These are phyloP conservation scores for Labeo catla DNA, from an alignment of 2,113 vertebrate genomes.

Conservation along the genomic window DNA sequence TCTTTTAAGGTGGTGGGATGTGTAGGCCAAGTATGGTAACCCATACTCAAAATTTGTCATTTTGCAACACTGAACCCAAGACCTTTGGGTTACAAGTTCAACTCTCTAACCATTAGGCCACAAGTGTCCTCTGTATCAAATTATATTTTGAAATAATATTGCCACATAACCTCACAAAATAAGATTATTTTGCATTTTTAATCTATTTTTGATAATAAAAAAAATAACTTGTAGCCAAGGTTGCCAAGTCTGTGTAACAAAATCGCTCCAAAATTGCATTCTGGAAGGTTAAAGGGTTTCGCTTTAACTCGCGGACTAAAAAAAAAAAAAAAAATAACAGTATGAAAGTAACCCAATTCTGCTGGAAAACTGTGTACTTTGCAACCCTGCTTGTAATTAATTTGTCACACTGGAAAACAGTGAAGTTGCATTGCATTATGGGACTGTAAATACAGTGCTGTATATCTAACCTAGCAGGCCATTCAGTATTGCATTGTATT, in stretches of 20 bases:
- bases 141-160: neutral
- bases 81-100: no score
- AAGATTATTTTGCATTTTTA: no score
- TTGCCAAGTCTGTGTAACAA: neutral
- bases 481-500: neutral
- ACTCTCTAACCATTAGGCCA: no score
- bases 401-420: neutral
- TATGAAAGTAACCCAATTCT: neutral
- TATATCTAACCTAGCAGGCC: neutral
- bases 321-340: neutral
- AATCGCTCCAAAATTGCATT: no score
- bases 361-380: neutral
- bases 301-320: neutral
- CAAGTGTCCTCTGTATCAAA: no score
- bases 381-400: neutral
- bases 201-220: no score
- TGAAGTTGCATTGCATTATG: neutral
- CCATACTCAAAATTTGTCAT: no score
- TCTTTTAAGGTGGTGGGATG: no score
- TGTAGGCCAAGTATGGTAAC: no score
- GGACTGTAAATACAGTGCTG: neutral
- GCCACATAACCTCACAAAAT: neutral
- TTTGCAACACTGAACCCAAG: no score
- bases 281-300: no score
- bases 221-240: neutral